Conservation (phyloP, 37 sponge, comb jelly and placozoan species). For the Cliona cf. orientalis region DNA sequence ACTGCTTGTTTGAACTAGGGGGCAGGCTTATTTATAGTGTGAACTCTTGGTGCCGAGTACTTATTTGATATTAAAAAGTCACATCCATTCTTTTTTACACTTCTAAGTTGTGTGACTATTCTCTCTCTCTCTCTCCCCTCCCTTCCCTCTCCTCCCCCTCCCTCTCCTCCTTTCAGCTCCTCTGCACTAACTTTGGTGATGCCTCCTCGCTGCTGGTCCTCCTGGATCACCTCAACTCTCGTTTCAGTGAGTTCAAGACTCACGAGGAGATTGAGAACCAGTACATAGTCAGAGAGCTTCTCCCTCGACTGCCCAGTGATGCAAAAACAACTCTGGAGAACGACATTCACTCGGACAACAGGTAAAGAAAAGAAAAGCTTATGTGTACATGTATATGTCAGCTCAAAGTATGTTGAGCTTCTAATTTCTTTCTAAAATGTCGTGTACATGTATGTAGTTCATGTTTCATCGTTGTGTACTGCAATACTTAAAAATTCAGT, state of each 20-base stretch:
- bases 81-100: too few relatives aligned
- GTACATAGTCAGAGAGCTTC: slow-evolving; percentile 62
- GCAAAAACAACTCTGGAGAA: slow-evolving; percentile 56
- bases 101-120: too few relatives aligned
- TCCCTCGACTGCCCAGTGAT: slow-evolving; percentile 55
- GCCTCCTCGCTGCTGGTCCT: not conserved
- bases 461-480: too few relatives aligned
- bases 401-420: not conserved
- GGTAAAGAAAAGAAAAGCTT: not conserved
- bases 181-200: slow-evolving; percentile 42
- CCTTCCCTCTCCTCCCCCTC: too few relatives aligned
- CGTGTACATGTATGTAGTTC: too few relatives aligned
- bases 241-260: slow-evolving; percentile 58
- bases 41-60: too few relatives aligned
- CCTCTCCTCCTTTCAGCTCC: slow-evolving; percentile 39
- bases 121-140: too few relatives aligned
- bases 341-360: slow-evolving; percentile 83
- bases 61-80: too few relatives aligned
- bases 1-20: too few relatives aligned
- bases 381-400: not conserved
- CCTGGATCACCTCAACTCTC: slow-evolving; percentile 39
- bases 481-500: too few relatives aligned
- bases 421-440: too few relatives aligned
- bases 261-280: slow-evolving; percentile 87
- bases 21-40: too few relatives aligned